These are phyloP conservation scores for Oikopleura albicans DNA, from an alignment of 23 tunicate genomes.

Conservation along the genomic window DNA sequence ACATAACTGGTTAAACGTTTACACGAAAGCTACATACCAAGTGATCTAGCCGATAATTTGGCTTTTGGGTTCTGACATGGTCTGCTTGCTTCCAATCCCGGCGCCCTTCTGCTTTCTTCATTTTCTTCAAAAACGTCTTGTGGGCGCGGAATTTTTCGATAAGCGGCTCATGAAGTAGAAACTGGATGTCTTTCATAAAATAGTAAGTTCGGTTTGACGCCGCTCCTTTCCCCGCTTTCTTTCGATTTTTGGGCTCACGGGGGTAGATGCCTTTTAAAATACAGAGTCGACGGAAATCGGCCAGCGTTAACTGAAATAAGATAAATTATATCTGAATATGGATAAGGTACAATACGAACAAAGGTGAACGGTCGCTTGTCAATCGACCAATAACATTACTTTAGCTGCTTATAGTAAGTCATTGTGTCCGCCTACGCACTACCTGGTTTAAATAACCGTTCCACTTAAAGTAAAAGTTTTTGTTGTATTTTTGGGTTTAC, in stretches of 20 bases:
- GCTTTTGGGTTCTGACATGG: slow-evolving; percentile 31
- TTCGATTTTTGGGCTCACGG: slow-evolving; percentile 60
- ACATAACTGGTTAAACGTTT: too few relatives aligned
- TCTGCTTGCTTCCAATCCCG: slow-evolving; percentile 33
- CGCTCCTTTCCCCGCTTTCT: slow-evolving; percentile 77
- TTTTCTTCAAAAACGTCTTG: slow-evolving; percentile 44
- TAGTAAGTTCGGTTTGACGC: slow-evolving; percentile 73
- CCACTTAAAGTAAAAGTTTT: too few relatives aligned
- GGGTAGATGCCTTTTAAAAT: slow-evolving; percentile 90
- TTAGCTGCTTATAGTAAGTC: too few relatives aligned
- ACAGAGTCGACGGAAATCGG: slow-evolving; percentile 81
- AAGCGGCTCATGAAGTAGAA: slow-evolving; percentile 71
- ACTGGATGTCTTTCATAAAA: slow-evolving; percentile 90
- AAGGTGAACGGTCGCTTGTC: too few relatives aligned
- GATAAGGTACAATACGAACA: too few relatives aligned
- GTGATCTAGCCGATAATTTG: slow-evolving; percentile 59
- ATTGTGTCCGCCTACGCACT: too few relatives aligned
- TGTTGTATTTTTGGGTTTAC: too few relatives aligned
- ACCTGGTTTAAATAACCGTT: too few relatives aligned
- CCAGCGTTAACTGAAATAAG: slow-evolving; percentile 30
- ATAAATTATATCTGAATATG: too few relatives aligned
- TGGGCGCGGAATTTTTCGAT: slow-evolving; percentile 69
- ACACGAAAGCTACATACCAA: too few relatives aligned
- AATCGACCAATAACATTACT: too few relatives aligned
- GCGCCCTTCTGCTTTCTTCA: slow-evolving; percentile 55